Evolutionary conservation across 2,113 vertebrate species (phyloP).

Genomic region (Theristicus caerulescens): DNA sequence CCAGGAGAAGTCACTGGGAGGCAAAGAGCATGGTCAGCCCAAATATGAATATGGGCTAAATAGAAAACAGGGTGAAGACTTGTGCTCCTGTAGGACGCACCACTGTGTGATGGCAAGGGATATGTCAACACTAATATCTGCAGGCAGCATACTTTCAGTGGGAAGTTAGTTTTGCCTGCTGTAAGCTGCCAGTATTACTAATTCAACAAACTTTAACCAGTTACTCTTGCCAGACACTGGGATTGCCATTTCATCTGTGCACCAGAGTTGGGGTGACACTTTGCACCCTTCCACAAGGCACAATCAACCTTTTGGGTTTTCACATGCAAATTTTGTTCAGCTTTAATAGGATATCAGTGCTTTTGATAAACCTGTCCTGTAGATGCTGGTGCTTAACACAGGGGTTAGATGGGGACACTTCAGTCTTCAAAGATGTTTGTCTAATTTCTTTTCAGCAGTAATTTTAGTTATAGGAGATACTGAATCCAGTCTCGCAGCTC

Average conservation of each 20-base stretch:
- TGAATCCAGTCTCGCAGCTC: not conserved
- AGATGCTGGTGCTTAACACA: not conserved
- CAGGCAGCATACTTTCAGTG: fast-evolving
- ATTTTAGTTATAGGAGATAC: not conserved
- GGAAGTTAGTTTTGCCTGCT: not conserved
- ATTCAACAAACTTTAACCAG: not conserved
- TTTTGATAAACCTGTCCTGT: not conserved
- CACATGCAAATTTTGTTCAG: fast-evolving
- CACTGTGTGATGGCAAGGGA: not conserved
- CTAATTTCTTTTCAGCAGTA: not conserved
- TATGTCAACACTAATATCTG: fast-evolving
- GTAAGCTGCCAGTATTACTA: not conserved
- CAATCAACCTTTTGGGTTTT: not conserved
- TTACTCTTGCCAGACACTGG: not conserved
- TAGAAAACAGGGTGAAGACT: not conserved
- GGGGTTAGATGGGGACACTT: not conserved
- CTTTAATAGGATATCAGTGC: not conserved
- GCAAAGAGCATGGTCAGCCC: not conserved
- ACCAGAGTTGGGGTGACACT: not conserved
- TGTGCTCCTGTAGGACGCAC: not conserved
- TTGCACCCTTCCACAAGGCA: too few relatives aligned
- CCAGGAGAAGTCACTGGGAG: not conserved
- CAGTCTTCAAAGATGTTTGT: not conserved
- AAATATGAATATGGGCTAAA: not conserved
- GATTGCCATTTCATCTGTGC: not conserved